Evolutionary conservation across 2,113 vertebrate species (phyloP), one percentile per base, ranked within the genome.

Genomic region (Pituophis catenifer): DNA sequence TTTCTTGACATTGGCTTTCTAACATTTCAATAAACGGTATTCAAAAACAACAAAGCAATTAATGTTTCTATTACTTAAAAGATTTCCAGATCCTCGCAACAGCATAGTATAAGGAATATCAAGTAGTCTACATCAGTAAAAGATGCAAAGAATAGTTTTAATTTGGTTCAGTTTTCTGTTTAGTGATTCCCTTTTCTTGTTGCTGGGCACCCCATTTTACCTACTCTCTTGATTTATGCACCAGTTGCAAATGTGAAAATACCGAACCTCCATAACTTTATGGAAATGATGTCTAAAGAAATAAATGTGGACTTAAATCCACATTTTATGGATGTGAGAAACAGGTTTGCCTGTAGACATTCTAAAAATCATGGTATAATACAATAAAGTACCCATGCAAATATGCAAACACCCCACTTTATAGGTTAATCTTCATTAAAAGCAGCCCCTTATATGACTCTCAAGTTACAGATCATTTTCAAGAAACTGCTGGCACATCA

Each of bases 401-500:
- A 58, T 11, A 58, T 19, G 15, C 88, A 59, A 38, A 33, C 54
- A 88, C 53, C 8, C 54, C 54, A 48, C 44, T 87, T 58, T 12
- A 38, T 86, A 29, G 53, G 58, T 53, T 95, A 90, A 89, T 91
- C 93, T 94, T 85, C 85, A 96, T 93, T 75, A 94, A 17, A 90
- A 95, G 93, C 95, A 96, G 50, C 50, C 91, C 92, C 29, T 91
- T 4, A 6, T 94, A 92, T 91, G 0, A 94, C 54, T 92, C 93
- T 94, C 94, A 94, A 91, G 92, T 94, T 92, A 92, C 52, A 88
- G 86, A 95, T 52, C 90, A 94, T 88, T 95, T 96, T 95, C 94
- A 33, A 96, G 92, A 95, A 93, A 92, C 88, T 0, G 0, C 91
- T 1, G 1, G 93, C 94, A 96, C 91, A 92, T 86, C 91, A 92